Evolutionary conservation across 2,888 invertebrate genomes (phyloP).

Genomic region (Enchytraeus crypticus): DNA sequence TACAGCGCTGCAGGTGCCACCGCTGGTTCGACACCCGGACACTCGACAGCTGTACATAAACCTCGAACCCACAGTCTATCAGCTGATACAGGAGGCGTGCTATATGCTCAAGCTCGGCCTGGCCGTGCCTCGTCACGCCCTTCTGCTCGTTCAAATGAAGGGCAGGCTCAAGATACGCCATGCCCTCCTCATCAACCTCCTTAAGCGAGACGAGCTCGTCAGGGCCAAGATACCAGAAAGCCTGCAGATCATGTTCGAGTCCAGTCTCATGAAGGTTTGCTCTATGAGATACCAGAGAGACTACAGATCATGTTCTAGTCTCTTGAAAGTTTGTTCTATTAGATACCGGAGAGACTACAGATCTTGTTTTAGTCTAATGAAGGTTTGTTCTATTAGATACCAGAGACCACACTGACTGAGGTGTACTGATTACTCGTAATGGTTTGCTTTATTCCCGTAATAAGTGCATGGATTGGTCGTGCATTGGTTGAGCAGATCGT

Average conservation of each 20-base stretch:
- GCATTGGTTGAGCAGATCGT: too few species aligned
- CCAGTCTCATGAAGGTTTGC: conserved; percentile 55
- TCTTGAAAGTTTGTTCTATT: too few species aligned
- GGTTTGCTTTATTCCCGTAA: too few species aligned
- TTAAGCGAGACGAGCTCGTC: conserved; percentile 35
- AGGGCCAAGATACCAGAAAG: conserved; percentile 57
- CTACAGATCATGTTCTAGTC: too few species aligned
- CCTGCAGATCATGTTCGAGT: conserved; percentile 61
- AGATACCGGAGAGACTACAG: too few species aligned
- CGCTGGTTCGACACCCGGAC: conserved; percentile 61
- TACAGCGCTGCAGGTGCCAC: conserved; percentile 59
- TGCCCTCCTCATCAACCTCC: conserved; percentile 52
- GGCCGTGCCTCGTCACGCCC: conserved; percentile 67
- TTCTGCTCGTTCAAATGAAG: conserved; percentile 65
- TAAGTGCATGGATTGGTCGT: too few species aligned
- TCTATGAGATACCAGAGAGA: too few species aligned
- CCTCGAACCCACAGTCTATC: conserved; percentile 68
- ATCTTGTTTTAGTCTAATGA: too few species aligned
- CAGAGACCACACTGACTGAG: too few species aligned
- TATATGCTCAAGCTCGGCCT: conserved; percentile 69
- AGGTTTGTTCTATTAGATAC: too few species aligned
- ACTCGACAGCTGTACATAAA: conserved; percentile 59
- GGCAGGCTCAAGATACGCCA: conserved; percentile 60
- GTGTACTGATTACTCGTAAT: too few species aligned
- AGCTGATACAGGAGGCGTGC: conserved; percentile 65